phyloP scores from a whole-genome alignment of 1,140 invertebrate species.

The Hydropsyche tenuis region DNA sequence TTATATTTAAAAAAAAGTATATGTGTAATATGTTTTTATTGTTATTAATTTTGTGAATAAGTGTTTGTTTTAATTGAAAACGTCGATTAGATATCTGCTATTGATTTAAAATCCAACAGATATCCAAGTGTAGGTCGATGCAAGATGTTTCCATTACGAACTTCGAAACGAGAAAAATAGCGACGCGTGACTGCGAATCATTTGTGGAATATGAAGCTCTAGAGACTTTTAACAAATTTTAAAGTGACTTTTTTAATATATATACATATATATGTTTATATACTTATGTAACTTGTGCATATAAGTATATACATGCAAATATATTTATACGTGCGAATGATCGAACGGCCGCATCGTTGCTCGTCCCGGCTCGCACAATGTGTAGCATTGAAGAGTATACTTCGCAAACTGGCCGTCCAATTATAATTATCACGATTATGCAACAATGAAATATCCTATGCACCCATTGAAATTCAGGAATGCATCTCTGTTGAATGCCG shows the following conservation, averaged over 20 bases:
- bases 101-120: background rate
- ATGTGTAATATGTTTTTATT: background rate
- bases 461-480: too few species aligned
- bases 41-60: slow-evolving; percentile 18
- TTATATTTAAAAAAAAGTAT: background rate
- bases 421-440: too few species aligned
- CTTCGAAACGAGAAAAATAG: background rate
- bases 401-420: too few species aligned
- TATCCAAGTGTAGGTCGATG: background rate
- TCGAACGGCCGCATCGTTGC: slow-evolving; percentile 2
- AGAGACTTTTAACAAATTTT: slow-evolving; percentile 51
- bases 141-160: too few species aligned
- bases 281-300: slow-evolving; percentile 47
- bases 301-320: slow-evolving; percentile 48
- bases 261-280: slow-evolving; percentile 49
- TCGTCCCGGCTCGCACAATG: background rate
- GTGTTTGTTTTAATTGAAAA: slow-evolving; percentile 6
- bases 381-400: too few species aligned
- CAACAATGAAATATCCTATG: background rate
- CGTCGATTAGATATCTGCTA: background rate
- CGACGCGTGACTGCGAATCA: slow-evolving; percentile 43
- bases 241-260: slow-evolving; percentile 51
- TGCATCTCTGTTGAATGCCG: slow-evolving; percentile 34
- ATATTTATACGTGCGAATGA: slow-evolving; percentile 41
- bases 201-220: slow-evolving; percentile 49